These are phyloP conservation scores for Chrysomela aeneicollis DNA, from an alignment of 2,888 invertebrate species.

Conservation along the genomic window DNA sequence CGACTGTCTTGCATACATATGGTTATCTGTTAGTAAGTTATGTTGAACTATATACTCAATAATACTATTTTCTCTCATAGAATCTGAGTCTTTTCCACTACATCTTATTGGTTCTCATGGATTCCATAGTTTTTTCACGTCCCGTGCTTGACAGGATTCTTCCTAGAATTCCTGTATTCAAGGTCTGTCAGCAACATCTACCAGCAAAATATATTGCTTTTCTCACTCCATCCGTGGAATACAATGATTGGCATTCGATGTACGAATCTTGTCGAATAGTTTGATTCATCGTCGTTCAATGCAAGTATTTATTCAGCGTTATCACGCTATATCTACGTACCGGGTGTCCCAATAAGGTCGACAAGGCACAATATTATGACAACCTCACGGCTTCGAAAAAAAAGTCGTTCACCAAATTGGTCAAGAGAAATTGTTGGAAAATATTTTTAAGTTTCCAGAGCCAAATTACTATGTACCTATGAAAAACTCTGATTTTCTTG, in stretches of 20 bases:
- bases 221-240: neutral
- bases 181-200: slow-evolving; percentile 2
- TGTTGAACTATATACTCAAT: too few relatives aligned
- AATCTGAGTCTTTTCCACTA: neutral
- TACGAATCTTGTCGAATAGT: neutral
- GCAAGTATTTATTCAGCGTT: neutral
- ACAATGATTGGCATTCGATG: slow-evolving; percentile 7
- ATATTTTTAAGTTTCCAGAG: too few relatives aligned
- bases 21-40: too few relatives aligned
- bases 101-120: neutral
- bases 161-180: neutral
- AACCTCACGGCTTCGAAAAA: too few relatives aligned
- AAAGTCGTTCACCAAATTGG: too few relatives aligned
- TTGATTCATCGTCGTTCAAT: neutral
- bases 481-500: too few relatives aligned
- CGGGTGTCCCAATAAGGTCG: too few relatives aligned
- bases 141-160: neutral
- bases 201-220: slow-evolving; percentile 3
- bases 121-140: neutral
- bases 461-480: too few relatives aligned
- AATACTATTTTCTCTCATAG: neutral
- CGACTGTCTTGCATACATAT: too few relatives aligned
- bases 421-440: too few relatives aligned
- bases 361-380: too few relatives aligned
- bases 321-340: neutral